A percentile compares a stretch with the other conserved stretches of the same genome.
Evolutionary conservation across 2,797 vertebrate genomes (phyloP).

Genomic region (Lepilemur septentrionalis): DNA sequence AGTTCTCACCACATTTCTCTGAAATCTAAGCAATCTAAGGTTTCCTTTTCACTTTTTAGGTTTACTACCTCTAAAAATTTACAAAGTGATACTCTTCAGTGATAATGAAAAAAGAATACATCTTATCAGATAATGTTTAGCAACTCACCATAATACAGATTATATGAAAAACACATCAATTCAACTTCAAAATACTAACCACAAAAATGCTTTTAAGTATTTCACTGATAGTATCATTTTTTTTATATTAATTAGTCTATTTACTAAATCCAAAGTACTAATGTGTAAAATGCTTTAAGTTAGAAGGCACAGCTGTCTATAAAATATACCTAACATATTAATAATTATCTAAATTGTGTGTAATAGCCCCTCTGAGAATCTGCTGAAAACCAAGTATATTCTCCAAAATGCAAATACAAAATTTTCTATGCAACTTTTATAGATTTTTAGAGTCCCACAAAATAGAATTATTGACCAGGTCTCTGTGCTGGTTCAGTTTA

Average conservation of each 20-base stretch:
- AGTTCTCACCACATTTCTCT: not conserved
- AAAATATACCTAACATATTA: conserved; percentile 31
- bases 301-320: not conserved
- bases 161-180: not conserved
- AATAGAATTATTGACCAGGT: not conserved
- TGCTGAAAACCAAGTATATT: conserved; percentile 2
- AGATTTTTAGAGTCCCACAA: not conserved
- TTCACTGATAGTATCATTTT: not conserved
- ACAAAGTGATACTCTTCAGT: not conserved
- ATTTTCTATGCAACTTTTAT: conserved; percentile 21
- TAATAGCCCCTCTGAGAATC: not conserved
- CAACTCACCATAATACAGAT: not conserved
- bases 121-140: not conserved
- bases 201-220: conserved; percentile 1
- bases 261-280: conserved; percentile 25
- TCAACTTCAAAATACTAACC: conserved; percentile 29
- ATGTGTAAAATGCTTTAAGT: conserved; percentile 1
- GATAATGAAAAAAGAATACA: not conserved
- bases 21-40: not conserved
- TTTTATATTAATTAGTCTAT: conserved; percentile 2
- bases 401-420: conserved; percentile 20
- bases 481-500: not conserved
- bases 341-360: not conserved
- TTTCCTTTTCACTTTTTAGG: not conserved
- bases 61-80: not conserved